Evolutionary conservation across 2,888 invertebrate species (phyloP).

Genomic region (Metellina segmentata): DNA sequence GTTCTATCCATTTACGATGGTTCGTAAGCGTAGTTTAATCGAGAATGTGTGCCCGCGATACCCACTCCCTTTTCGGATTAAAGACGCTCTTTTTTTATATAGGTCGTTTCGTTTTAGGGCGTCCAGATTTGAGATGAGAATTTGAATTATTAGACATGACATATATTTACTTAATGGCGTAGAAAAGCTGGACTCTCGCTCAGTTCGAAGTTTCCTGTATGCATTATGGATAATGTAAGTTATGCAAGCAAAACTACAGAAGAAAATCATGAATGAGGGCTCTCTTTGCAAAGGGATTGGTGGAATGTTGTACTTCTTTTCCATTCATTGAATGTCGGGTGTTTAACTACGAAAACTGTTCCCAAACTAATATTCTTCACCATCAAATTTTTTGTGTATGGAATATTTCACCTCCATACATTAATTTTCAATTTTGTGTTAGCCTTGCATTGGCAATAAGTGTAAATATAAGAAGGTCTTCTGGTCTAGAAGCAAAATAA

Average conservation of each 20-base stretch:
- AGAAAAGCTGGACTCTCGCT: neutral
- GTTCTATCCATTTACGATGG: neutral
- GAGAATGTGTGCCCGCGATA: neutral
- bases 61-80: neutral
- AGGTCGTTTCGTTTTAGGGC: neutral
- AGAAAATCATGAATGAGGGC: neutral
- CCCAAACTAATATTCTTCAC: too few species aligned
- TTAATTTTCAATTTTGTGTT: too few species aligned
- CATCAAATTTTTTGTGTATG: too few species aligned
- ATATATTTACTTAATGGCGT: neutral
- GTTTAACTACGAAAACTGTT: too few species aligned
- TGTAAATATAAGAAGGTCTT: too few species aligned
- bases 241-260: too few species aligned
- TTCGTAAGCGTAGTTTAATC: neutral
- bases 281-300: too few species aligned
- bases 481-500: too few species aligned
- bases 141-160: neutral
- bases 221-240: neutral
- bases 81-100: neutral
- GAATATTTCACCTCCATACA: too few species aligned
- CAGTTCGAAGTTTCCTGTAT: neutral
- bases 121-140: neutral
- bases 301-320: too few species aligned
- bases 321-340: too few species aligned
- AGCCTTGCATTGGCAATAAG: too few species aligned